Evolutionary conservation across 2,113 vertebrate species (phyloP), one percentile per base, ranked within the genome.

Genomic region (Balaeniceps rex): DNA sequence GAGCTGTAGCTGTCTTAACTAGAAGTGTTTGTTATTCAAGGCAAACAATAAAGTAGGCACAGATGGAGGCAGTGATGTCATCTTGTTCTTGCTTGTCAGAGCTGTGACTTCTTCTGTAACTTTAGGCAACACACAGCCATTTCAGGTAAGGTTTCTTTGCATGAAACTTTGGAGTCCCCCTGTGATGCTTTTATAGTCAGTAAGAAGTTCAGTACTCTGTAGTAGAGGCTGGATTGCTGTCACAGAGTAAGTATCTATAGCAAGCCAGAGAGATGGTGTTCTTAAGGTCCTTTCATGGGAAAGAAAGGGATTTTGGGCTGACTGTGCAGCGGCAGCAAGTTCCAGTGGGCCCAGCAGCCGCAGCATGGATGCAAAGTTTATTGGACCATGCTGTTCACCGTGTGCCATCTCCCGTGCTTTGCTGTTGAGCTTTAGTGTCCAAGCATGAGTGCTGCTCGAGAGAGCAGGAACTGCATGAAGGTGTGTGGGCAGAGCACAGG

Each of bases 361-460:
- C 4, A 6, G 42, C 23, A 17, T 12, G 31, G 69, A 8, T 13
- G 57, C 64, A 11, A 77, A 58, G 13, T 2, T 63, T 83, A 79
- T 70, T 40, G 40, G 26, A 42, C 15, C 7, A 7, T 33, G 72
- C 4, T 14, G 14, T n/a, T 83, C 9, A 3, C 25, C 29, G 5
- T 57, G 36, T 58, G 38, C 31, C 7, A 9, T 17, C 42, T 87
- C 36, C 60, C 10, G 6, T 26, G 11, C 18, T 83, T 69, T 47
- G 58, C 25, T 68, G 8, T 22, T 70, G 72, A 79, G n/a, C 18
- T 79, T 55, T 65, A n/a, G 7, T 2, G 4, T 33, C 31, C 64
- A 28, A 61, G 40, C 0, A 0, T 4, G 19, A 44, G 40, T 11
- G 5, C 7, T 4, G 13, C 66, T 74, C 4, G 6, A 63, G 42